Percentiles rank a stretch among this genome's conserved stretches.
Evolutionary conservation across 1,140 invertebrate species (phyloP).

Genomic region (Aphis gossypii): DNA sequence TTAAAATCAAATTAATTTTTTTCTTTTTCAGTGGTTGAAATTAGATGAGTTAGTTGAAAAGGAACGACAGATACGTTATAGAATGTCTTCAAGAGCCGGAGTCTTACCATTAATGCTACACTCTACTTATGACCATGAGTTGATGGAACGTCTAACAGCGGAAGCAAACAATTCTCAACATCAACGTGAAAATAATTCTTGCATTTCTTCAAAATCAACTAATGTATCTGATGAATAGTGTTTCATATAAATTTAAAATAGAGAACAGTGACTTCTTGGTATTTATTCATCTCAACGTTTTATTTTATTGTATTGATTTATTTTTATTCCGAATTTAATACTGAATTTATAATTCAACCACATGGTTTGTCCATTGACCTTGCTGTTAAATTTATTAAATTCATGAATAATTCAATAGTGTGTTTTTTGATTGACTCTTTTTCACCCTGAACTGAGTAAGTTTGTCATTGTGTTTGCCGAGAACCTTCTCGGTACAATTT

Average conservation of each 20-base stretch:
- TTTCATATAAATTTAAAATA: constrained; percentile 2
- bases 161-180: constrained; percentile 48
- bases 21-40: constrained; percentile 82
- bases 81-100: constrained; percentile 84
- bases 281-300: constrained; percentile 22
- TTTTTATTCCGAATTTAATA: background rate
- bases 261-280: constrained; percentile 20
- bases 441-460: constrained; percentile 25
- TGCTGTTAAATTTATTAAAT: constrained; percentile 32
- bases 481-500: constrained; percentile 41
- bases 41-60: constrained; percentile 95
- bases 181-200: constrained; percentile 36
- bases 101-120: constrained; percentile 92
- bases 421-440: constrained; percentile 50
- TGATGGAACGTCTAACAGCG: constrained; percentile 73
- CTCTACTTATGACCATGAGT: constrained; percentile 92
- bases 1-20: background rate
- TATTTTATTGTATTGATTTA: background rate
- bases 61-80: constrained; percentile 84
- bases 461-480: constrained; percentile 45
- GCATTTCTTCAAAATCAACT: constrained; percentile 14
- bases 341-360: constrained; percentile 32
- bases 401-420: constrained; percentile 44
- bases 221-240: background rate
- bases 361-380: constrained; percentile 45